A percentile compares a stretch with the other conserved stretches of the same genome.
phyloP scores from a whole-genome alignment of 2,888 invertebrate species.

The Drosophila siamana region DNA sequence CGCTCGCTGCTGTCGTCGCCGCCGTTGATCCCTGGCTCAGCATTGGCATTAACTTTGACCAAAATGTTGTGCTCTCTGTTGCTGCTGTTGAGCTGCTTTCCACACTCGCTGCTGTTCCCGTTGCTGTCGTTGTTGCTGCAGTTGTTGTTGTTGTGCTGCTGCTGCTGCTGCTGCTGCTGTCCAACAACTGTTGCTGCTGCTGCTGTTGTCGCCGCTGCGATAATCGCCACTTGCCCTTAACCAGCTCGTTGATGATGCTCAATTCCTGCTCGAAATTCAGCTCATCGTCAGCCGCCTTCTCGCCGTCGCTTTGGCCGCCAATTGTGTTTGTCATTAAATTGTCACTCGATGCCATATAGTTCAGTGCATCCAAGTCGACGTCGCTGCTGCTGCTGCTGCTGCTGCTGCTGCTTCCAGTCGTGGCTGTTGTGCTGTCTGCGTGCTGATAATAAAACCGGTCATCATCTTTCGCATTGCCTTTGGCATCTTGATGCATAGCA shows the following conservation, averaged over 20 bases:
- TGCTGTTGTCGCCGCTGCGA: conserved; percentile 52
- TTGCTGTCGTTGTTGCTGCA: conserved; percentile 32
- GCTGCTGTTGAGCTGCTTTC: conserved; percentile 25
- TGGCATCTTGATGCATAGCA: conserved; percentile 53
- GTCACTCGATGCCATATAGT: conserved; percentile 59
- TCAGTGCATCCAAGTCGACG: conserved; percentile 50
- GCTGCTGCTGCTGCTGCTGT: conserved; percentile 24
- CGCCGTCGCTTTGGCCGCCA: conserved; percentile 50
- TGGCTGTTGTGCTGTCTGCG: conserved; percentile 42
- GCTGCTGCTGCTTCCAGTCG: conserved; percentile 37
- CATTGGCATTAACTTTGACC: conserved; percentile 74
- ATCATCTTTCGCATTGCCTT: conserved; percentile 50
- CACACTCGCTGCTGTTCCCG: conserved; percentile 14
- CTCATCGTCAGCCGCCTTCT: conserved; percentile 66
- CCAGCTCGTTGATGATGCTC: conserved; percentile 83
- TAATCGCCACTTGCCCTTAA: conserved; percentile 73
- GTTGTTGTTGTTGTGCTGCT: conserved; percentile 23
- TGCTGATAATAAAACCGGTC: conserved; percentile 82
- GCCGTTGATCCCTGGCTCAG: conserved; percentile 38
- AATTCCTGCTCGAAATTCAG: conserved; percentile 78
- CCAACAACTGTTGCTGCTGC: conserved; percentile 24
- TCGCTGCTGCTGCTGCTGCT: conserved; percentile 28
- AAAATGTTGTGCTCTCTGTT: conserved; percentile 51
- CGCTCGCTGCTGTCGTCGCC: conserved; percentile 29
- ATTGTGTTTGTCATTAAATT: conserved; percentile 75